Evolutionary conservation across 2,888 invertebrate species (phyloP), one percentile per base, ranked within the genome.

Genomic region (Trissolcus japonicus): DNA sequence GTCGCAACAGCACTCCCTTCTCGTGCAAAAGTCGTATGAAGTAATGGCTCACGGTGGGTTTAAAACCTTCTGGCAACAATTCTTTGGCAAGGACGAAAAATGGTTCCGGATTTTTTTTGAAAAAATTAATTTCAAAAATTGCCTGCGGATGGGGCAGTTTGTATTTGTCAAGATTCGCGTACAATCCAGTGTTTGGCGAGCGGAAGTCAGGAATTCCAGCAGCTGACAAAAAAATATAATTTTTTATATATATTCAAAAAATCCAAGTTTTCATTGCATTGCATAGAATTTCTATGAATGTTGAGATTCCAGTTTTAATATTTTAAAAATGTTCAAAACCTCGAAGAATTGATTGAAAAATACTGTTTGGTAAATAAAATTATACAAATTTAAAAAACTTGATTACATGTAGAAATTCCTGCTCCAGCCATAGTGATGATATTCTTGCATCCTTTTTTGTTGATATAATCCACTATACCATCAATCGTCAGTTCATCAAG

Each of bases 151-250:
- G 93, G 0, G 97, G 96, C 51, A 99, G 90, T 80, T 98, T 93
- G 88, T 97, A 98, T 87, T 98, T 96, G 82, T 95, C 92, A 54
- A 99, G 90, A 88, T 98, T 98, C 87, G 95, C 93, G 87, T 98
- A 99, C 0, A 99, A 91, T 0, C 98, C 98, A 65, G 95, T 95
- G 29, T 94, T 95, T 0, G 98, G 97, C 17, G 97, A 96, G 19
- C 98, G 93, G 88, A 98, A 98, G 88, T 98, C 98, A 17, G 98
- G 98, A 82, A 98, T 98, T 41, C 98, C 98, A 66, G 97, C 97
- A 84, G 96, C 96, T 96, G 54, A 46, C 14, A 11, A 6, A 46
- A 46, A 2, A n/a, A n/a, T n/a, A 46, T 19, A 19, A 48, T 13
- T 41, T 2, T 41, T 9, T 13, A 2, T 41, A 41, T 1, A 41